Conservation (phyloP, 2,113 vertebrate species). For the Centropristis striata region DNA sequence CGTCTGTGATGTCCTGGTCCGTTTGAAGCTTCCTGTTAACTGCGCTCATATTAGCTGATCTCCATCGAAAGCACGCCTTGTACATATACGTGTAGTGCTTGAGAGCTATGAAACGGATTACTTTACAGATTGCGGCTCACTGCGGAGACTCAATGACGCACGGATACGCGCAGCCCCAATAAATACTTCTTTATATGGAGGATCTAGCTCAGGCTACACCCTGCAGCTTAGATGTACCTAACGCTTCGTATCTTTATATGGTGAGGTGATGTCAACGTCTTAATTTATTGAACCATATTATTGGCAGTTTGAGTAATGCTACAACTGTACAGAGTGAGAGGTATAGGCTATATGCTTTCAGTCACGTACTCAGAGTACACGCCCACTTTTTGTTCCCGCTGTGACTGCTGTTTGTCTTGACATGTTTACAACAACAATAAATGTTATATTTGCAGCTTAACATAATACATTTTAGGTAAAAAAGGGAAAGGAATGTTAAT, state of each 20-base stretch:
- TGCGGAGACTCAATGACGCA: conserved; percentile 8
- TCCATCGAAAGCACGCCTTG: background rate
- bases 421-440: background rate
- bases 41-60: conserved; percentile 49
- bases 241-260: conserved; percentile 15
- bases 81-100: background rate
- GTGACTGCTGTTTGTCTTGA: background rate
- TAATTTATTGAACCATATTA: background rate
- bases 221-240: conserved; percentile 23
- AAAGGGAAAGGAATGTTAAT: background rate
- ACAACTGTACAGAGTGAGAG: background rate
- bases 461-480: background rate
- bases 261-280: conserved; percentile 50
- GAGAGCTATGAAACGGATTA: rapidly evolving
- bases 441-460: background rate
- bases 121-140: background rate
- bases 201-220: conserved; percentile 26
- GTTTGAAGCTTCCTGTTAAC: conserved; percentile 48
- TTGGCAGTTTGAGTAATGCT: background rate
- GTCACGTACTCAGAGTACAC: conserved; percentile 64
- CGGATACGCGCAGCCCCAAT: conserved; percentile 24
- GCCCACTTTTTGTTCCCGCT: conserved; percentile 40
- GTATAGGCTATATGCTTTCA: conserved; percentile 6
- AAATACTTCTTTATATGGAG: conserved; percentile 51
- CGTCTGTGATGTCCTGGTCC: background rate